Evolutionary conservation across 2,888 invertebrate species (phyloP), one percentile per base, ranked within the genome.

Genomic region (Deroplatys truncata): DNA sequence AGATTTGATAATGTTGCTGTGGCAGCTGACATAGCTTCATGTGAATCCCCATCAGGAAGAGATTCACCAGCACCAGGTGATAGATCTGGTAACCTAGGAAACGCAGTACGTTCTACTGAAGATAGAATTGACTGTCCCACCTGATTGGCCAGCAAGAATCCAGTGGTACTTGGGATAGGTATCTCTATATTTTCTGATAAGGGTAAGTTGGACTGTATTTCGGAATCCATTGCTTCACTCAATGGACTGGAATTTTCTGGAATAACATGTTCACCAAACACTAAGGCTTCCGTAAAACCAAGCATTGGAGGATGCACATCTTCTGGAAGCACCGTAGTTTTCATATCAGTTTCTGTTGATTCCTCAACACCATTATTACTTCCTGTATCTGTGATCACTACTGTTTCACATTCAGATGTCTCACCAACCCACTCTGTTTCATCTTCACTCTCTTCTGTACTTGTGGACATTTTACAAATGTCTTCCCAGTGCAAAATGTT

Each of bases 1-100:
- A 96, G 93, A 0, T 95, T 95, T 90, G 95, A 95, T 88, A 96
- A 92, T 91, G 95, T 95, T 84, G 95, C 95, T 89, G 95, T 96
- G 0, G 95, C 95, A 89, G 96, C 96, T 7, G 96, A 96, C 91
- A 96, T 95, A 25, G 95, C 94, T 91, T 94, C 94, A 89, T 94
- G 93, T 28, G 94, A 94, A 90, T 95, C 95, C 82, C 93, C 93
- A 88, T 95, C 95, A 2, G 95, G 93, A 49, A 93, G 90, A 8
- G 93, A 93, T 89, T 93, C 93, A 88, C 94, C 93, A 90, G 94
- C 93, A 1, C 93, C 92, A 3, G 91, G 91, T 25, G 91, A 89
- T 15, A 87, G 13, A 16, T 88, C 90, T 28, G 88, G 35, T 82
- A 83, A 28, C 25, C 83, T 35, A 20, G 84, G 43, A 49, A 43